Conservation (phyloP, 2,113 vertebrate species). For the Propithecus coquereli region DNA sequence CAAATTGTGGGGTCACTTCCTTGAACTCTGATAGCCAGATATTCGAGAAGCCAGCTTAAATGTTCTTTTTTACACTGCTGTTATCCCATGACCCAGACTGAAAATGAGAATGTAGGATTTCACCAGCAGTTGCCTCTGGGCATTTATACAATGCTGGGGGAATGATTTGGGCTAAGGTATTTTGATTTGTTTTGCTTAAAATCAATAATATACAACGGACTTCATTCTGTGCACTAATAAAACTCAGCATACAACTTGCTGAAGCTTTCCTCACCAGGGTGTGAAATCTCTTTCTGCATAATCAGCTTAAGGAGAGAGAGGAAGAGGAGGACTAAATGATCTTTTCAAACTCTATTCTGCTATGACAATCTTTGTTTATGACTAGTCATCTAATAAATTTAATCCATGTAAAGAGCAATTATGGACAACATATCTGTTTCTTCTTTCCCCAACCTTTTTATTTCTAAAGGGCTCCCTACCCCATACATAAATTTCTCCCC, state of each 20-base stretch:
- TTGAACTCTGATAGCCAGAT: neutral
- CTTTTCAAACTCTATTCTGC: neutral
- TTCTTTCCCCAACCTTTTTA: neutral
- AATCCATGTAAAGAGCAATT: neutral
- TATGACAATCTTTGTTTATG: neutral
- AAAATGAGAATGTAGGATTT: neutral
- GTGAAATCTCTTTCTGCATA: neutral
- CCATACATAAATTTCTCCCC: neutral
- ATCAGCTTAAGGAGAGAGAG: neutral
- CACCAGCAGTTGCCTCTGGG: neutral
- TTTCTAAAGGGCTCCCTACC: neutral
- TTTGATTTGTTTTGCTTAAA: conserved; percentile 6
- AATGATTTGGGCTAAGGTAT: neutral
- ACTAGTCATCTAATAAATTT: neutral
- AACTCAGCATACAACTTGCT: neutral
- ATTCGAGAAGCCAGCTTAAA: neutral
- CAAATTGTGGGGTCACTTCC: neutral
- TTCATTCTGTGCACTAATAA: neutral
- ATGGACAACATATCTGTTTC: neutral
- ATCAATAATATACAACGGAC: neutral
- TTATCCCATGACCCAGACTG: neutral
- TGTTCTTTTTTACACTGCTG: neutral
- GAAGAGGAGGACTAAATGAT: neutral
- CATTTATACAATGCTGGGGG: neutral
- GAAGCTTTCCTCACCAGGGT: neutral